Conservation (phyloP, 2,888 invertebrate genomes). For the Geotrupes spiniger region DNA sequence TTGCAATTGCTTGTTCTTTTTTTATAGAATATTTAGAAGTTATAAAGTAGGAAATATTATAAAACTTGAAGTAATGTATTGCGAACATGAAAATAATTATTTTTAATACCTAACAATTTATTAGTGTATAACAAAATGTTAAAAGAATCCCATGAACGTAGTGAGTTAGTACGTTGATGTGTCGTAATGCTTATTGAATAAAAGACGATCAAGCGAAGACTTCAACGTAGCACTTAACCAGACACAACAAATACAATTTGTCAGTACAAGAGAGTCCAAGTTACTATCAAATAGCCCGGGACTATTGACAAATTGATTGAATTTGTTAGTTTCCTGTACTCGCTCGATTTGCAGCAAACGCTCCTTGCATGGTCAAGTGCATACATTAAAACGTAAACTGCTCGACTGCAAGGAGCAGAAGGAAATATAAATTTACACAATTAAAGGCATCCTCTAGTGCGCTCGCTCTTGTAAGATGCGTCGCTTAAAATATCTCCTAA, state of each 20-base stretch:
- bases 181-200: neutral
- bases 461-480: too few relatives aligned
- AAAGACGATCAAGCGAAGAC: slow-evolving; percentile 1
- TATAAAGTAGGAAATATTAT: too few relatives aligned
- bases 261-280: slow-evolving; percentile 4
- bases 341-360: neutral
- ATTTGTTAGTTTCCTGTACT: slow-evolving; percentile 1
- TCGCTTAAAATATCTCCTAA: too few relatives aligned
- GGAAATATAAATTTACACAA: neutral
- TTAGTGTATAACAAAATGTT: too few relatives aligned
- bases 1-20: too few relatives aligned
- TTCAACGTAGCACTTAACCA: neutral
- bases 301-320: slow-evolving; percentile 6
- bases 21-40: too few relatives aligned
- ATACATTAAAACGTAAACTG: neutral
- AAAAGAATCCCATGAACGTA: too few relatives aligned
- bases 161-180: too few relatives aligned
- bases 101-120: too few relatives aligned
- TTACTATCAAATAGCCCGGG: slow-evolving; percentile 2
- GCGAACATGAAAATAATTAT: too few relatives aligned
- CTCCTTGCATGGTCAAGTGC: slow-evolving; percentile 1
- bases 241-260: slow-evolving; percentile 4
- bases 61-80: too few relatives aligned
- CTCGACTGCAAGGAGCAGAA: neutral
- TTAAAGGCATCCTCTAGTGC: neutral